phyloP scores from a whole-genome alignment of 35 echinoderm and acorn worm species.

The Ophioderma brevispina region DNA sequence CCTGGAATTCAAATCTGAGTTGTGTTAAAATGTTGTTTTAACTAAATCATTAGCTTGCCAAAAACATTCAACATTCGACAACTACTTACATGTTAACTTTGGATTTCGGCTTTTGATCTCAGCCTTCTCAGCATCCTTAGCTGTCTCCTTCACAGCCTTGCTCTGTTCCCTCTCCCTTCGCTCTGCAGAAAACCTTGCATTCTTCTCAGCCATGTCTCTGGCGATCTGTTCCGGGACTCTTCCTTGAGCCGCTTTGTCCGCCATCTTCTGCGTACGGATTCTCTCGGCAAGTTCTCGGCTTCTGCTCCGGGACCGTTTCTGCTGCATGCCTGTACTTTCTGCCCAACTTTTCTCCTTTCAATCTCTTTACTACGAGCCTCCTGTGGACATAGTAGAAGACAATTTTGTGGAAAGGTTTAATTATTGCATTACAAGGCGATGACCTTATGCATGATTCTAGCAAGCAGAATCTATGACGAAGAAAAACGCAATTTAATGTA shows the following conservation, averaged over 20 bases:
- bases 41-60: no score
- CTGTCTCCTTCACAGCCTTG: slow-evolving; percentile 30
- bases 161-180: slow-evolving; percentile 50
- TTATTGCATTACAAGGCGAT: no score
- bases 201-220: slow-evolving; percentile 79
- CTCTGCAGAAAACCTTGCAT: slow-evolving; percentile 54
- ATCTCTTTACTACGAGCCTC: slow-evolving; percentile 67
- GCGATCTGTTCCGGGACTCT: slow-evolving; percentile 80
- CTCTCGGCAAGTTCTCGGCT: slow-evolving; percentile 51
- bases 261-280: slow-evolving; percentile 67
- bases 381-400: slow-evolving; percentile 21
- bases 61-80: no score
- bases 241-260: slow-evolving; percentile 69
- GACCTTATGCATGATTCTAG: no score
- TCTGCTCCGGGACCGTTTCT: slow-evolving; percentile 45
- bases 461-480: no score
- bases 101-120: slow-evolving; percentile 42
- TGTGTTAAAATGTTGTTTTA: not conserved
- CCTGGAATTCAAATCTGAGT: no score
- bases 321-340: slow-evolving; percentile 62
- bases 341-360: slow-evolving; percentile 81
- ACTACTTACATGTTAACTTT: slow-evolving; percentile 54
- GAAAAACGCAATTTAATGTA: no score
- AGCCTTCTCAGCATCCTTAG: slow-evolving; percentile 16
- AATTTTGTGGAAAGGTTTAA: no score